A percentile compares a stretch with the other conserved stretches of the same genome.
phyloP scores from a whole-genome alignment of 2,797 vertebrate species.

The Poecilia velifera region DNA sequence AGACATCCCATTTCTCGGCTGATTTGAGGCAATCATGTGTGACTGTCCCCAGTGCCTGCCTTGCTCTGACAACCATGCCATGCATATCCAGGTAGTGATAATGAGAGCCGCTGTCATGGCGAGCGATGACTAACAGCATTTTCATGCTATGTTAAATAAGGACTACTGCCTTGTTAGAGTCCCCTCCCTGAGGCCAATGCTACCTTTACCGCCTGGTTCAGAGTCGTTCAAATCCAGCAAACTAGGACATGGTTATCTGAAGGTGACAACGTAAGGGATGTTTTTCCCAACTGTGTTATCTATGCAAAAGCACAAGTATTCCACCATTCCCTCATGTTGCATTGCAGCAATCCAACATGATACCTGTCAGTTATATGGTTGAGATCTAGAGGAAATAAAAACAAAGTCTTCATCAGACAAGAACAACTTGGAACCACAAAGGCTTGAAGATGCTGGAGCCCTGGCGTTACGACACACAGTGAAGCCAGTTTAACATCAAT shows the following conservation, averaged over 20 bases:
- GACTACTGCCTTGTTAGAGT: conserved; percentile 69
- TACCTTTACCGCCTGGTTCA: conserved; percentile 49
- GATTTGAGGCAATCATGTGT: conserved; percentile 68
- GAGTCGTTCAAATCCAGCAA: conserved; percentile 50
- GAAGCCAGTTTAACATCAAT: background rate
- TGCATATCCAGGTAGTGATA: conserved; percentile 80
- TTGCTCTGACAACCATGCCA: conserved; percentile 77
- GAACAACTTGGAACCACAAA: background rate
- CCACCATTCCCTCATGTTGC: conserved; percentile 16
- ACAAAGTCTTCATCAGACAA: background rate
- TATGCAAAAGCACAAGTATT: conserved; percentile 33
- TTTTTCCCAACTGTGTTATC: conserved; percentile 45
- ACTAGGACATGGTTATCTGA: conserved; percentile 39
- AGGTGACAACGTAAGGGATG: conserved; percentile 47
- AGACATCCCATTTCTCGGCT: conserved; percentile 69
- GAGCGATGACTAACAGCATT: conserved; percentile 67
- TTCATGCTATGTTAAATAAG: conserved; percentile 73
- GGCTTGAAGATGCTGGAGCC: background rate
- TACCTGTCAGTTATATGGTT: conserved; percentile 33
- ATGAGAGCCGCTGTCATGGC: conserved; percentile 72
- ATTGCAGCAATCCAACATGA: conserved; percentile 13
- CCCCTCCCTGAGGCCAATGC: conserved; percentile 68
- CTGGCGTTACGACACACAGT: background rate
- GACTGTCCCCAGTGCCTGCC: conserved; percentile 63
- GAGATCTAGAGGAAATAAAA: conserved; percentile 3